These are phyloP conservation scores for Zaprionus ornatus DNA, from an alignment of 1,140 invertebrate species.

Conservation along the genomic window DNA sequence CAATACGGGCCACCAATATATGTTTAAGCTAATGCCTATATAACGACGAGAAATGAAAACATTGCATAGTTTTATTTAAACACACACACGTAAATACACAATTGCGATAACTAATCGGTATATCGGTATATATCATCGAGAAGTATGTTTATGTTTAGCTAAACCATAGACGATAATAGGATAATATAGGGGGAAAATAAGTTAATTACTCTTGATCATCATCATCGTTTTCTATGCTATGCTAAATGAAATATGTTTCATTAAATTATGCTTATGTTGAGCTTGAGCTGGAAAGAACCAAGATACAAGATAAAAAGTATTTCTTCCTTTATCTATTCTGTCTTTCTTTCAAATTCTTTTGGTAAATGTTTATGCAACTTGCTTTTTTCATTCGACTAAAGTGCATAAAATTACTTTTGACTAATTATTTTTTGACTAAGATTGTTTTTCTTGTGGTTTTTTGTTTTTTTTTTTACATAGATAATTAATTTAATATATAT, in stretches of 20 bases:
- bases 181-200: constrained; percentile 43
- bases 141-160: constrained; percentile 50
- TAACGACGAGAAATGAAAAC: constrained; percentile 72
- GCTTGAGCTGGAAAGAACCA: constrained; percentile 61
- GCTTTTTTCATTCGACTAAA: constrained; percentile 64
- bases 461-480: constrained; percentile 20
- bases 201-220: constrained; percentile 35
- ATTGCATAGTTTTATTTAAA: constrained; percentile 44
- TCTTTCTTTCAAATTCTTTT: constrained; percentile 23
- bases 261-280: constrained; percentile 57
- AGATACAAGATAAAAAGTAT: not conserved
- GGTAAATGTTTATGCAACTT: constrained; percentile 15
- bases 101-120: constrained; percentile 29
- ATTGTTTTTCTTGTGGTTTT: constrained; percentile 32
- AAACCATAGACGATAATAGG: constrained; percentile 65
- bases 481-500: constrained; percentile 63
- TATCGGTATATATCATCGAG: constrained; percentile 22
- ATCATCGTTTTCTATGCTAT: constrained; percentile 29
- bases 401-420: constrained; percentile 77
- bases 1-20: constrained; percentile 74
- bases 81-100: constrained; percentile 10
- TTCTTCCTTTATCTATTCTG: constrained; percentile 31
- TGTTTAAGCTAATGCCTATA: constrained; percentile 74
- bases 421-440: constrained; percentile 75
- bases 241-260: constrained; percentile 43